These are phyloP conservation scores for Porphyrio hochstetteri DNA, from an alignment of 2,113 vertebrate species.

Conservation along the genomic window DNA sequence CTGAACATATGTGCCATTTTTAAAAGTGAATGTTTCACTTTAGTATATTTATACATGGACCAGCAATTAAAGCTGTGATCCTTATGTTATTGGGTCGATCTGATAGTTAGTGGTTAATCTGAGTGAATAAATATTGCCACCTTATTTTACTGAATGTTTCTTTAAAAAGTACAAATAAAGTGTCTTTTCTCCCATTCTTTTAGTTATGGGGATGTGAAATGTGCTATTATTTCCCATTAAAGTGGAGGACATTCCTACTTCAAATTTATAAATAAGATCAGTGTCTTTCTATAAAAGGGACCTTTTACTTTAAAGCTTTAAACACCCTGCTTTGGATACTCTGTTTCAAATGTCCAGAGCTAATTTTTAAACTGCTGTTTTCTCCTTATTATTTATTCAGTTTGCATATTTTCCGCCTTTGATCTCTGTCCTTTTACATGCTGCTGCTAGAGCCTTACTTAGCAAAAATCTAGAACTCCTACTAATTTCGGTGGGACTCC, in stretches of 20 bases:
- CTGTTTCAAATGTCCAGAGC: neutral
- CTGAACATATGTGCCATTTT: rapidly evolving
- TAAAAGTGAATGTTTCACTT: neutral
- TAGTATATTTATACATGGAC: neutral
- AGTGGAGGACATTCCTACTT: neutral
- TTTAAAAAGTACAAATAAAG: neutral
- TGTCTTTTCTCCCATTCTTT: neutral
- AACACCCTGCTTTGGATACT: neutral
- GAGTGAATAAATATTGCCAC: neutral
- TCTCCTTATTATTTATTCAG: neutral
- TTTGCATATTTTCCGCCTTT: neutral
- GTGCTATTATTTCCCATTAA: neutral
- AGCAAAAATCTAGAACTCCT: neutral
- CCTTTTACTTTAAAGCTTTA: neutral
- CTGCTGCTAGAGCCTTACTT: neutral
- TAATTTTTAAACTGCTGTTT: neutral
- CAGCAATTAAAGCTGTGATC: neutral
- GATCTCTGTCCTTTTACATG: neutral
- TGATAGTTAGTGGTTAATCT: neutral
- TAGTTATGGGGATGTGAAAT: neutral
- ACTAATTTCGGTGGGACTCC: neutral
- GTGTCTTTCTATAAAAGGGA: neutral
- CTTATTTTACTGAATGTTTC: neutral
- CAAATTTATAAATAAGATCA: neutral
- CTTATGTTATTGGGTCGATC: neutral